A percentile compares a stretch with the other conserved stretches of the same genome.
phyloP scores from a whole-genome alignment of 2,888 invertebrate genomes.

The Anaspis maculata region DNA sequence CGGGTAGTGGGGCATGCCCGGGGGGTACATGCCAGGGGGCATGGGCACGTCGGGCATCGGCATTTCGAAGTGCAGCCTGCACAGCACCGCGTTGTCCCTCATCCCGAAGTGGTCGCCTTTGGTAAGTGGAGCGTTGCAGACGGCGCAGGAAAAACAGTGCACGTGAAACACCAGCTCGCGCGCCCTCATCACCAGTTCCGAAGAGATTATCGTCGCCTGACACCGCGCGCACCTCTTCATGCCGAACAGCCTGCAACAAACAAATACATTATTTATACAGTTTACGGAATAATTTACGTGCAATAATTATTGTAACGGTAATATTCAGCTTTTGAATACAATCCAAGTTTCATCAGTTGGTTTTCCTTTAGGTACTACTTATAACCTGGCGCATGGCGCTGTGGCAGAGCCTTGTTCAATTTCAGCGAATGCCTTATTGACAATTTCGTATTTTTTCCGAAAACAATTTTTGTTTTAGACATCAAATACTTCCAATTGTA shows the following conservation, averaged over 20 bases:
- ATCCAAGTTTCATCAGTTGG: no score
- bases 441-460: no score
- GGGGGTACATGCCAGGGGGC: constrained; percentile 46
- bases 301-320: no score
- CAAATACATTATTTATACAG: no score
- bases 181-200: constrained; percentile 92
- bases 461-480: no score
- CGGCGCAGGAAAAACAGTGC: constrained; percentile 87
- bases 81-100: constrained; percentile 79
- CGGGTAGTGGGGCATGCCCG: constrained; percentile 46
- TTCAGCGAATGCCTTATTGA: no score
- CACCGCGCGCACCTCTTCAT: constrained; percentile 85
- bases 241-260: constrained; percentile 73
- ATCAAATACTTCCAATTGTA: no score
- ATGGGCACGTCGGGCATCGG: constrained; percentile 31
- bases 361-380: no score
- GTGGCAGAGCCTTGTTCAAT: no score
- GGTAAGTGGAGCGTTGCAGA: constrained; percentile 77
- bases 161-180: constrained; percentile 90
- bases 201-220: constrained; percentile 77
- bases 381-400: no score
- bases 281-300: no score
- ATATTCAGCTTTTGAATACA: no score
- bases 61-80: constrained; percentile 66
- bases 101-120: constrained; percentile 95